phyloP scores from a whole-genome alignment of 92 coral and sea anemone species.

The Chrysogorgia sp. region DNA sequence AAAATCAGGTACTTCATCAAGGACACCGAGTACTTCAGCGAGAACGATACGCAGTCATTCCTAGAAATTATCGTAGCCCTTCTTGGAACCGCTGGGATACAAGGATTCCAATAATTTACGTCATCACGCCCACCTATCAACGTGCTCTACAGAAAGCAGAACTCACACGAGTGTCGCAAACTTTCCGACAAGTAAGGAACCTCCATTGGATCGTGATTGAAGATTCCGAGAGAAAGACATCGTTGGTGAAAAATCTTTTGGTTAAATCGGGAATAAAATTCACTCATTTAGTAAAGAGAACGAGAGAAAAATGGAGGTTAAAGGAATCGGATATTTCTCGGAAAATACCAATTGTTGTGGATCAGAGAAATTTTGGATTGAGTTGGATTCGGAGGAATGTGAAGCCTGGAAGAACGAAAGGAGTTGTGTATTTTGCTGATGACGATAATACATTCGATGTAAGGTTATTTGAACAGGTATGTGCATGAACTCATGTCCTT shows the following conservation, averaged over 20 bases:
- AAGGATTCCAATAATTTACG: slow-evolving; percentile 76
- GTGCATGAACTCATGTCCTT: too few relatives aligned
- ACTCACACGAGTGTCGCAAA: slow-evolving; percentile 76
- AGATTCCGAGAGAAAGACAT: slow-evolving; percentile 72
- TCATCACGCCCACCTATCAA: slow-evolving; percentile 82
- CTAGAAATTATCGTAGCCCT: background rate
- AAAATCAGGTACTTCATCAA: background rate
- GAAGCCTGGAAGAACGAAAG: slow-evolving; percentile 68
- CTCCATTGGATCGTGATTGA: slow-evolving; percentile 91
- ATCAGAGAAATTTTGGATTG: slow-evolving; percentile 78
- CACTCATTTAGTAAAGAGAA: slow-evolving; percentile 75
- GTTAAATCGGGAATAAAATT: slow-evolving; percentile 60
- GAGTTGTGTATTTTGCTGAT: slow-evolving; percentile 90
- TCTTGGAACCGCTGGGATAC: slow-evolving; percentile 30
- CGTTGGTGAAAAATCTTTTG: slow-evolving; percentile 65
- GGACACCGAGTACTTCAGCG: background rate
- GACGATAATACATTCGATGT: slow-evolving; percentile 88
- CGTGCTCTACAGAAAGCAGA: slow-evolving; percentile 88
- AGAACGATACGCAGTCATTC: background rate
- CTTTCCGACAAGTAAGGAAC: slow-evolving; percentile 73
- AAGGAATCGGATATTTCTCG: slow-evolving; percentile 73
- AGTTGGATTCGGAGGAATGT: slow-evolving; percentile 74
- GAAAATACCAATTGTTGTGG: slow-evolving; percentile 87
- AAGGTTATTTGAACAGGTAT: slow-evolving; percentile 84
- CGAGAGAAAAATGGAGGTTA: slow-evolving; percentile 67